Percentiles rank a stretch among this genome's conserved stretches.
Conservation (phyloP, 2,113 vertebrate genomes). For the Sisor rabdophorus region DNA sequence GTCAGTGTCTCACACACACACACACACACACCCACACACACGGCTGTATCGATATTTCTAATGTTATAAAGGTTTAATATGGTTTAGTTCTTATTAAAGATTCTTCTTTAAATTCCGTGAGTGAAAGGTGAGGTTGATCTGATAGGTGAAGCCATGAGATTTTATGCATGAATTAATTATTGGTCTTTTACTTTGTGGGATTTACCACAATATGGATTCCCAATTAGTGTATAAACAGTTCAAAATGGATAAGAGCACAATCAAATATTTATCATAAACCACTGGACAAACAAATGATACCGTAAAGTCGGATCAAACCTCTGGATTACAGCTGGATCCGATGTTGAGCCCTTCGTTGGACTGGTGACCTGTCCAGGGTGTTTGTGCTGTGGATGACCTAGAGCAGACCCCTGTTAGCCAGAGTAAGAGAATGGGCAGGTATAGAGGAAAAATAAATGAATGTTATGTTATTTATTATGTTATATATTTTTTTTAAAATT, state of each 20-base stretch:
- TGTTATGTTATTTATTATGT: too few relatives aligned
- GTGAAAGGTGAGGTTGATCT: conserved; percentile 14
- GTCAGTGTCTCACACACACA: neutral
- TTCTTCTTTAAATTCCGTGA: neutral
- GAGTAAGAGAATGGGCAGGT: too few relatives aligned
- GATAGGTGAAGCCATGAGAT: conserved; percentile 29
- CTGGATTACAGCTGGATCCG: neutral
- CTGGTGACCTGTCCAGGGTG: too few relatives aligned
- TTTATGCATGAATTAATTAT: conserved; percentile 72
- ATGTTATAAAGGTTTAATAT: neutral
- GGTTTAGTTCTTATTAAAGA: neutral
- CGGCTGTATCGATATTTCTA: neutral
- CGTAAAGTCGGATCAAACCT: conserved; percentile 42
- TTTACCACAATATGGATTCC: conserved; percentile 53
- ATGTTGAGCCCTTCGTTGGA: too few relatives aligned
- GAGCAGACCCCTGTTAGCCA: too few relatives aligned
- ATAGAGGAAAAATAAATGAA: too few relatives aligned
- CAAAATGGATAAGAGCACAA: conserved; percentile 53
- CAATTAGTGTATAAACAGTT: conserved; percentile 61
- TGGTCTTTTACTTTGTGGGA: conserved; percentile 67
- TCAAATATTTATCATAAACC: conserved; percentile 63
- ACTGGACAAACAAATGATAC: conserved; percentile 49
- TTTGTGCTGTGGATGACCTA: too few relatives aligned
- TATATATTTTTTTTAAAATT: too few relatives aligned
- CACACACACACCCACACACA: neutral